These are phyloP conservation scores for Chesias legatella DNA, from an alignment of 2,888 invertebrate species.

Conservation along the genomic window DNA sequence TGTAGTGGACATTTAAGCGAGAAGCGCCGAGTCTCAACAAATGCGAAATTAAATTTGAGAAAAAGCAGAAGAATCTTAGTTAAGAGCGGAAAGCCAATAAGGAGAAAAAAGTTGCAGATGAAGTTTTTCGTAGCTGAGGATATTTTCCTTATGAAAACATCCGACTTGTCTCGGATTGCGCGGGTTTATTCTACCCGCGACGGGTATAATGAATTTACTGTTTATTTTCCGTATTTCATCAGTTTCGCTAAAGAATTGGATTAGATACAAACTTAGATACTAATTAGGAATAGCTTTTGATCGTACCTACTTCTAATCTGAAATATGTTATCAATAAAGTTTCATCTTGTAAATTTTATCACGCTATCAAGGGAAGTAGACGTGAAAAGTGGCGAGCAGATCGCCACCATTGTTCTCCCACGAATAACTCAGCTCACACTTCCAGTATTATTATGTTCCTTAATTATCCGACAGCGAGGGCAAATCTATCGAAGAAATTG, in stretches of 20 bases:
- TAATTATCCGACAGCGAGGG: too few relatives aligned
- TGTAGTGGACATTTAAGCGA: constrained; percentile 36
- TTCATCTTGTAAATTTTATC: too few relatives aligned
- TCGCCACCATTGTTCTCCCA: too few relatives aligned
- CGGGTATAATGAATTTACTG: constrained; percentile 48
- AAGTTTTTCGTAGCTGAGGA: constrained; percentile 59
- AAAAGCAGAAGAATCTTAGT: constrained; percentile 57
- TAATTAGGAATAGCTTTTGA: too few relatives aligned
- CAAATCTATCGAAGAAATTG: too few relatives aligned
- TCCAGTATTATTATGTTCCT: too few relatives aligned
- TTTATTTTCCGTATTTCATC: constrained; percentile 42
- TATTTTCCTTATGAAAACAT: constrained; percentile 65
- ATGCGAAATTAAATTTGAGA: constrained; percentile 53
- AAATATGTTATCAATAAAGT: too few relatives aligned
- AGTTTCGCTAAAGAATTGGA: constrained; percentile 1
- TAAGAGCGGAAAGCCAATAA: constrained; percentile 64
- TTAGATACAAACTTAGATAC: too few relatives aligned
- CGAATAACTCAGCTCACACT: too few relatives aligned
- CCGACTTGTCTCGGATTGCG: constrained; percentile 49
- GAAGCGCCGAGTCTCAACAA: constrained; percentile 39
- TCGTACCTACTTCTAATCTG: too few relatives aligned
- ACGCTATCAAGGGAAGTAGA: too few relatives aligned
- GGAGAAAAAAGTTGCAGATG: constrained; percentile 55
- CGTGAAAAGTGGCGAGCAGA: too few relatives aligned
- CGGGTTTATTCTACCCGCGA: constrained; percentile 45